phyloP scores from a whole-genome alignment of 2,797 vertebrate genomes.

The Melanotaenia pygmaea region DNA sequence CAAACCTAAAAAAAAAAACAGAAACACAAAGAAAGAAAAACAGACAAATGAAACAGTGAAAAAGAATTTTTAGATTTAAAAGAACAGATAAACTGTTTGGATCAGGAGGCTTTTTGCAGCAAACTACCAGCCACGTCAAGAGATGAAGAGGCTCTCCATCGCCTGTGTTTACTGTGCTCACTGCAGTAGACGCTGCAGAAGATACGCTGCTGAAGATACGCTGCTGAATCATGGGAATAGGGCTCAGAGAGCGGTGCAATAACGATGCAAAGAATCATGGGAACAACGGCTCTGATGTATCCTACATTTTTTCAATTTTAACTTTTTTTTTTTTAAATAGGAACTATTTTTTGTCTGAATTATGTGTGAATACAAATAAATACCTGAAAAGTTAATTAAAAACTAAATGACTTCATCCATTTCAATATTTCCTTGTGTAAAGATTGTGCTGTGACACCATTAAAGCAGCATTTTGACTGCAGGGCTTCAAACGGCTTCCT shows the following conservation, averaged over 20 bases:
- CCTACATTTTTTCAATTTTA: background rate
- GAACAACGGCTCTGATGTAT: background rate
- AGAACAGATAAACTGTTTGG: background rate
- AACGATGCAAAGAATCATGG: background rate
- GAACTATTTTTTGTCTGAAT: background rate
- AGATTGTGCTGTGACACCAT: too few relatives aligned
- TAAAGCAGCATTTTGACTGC: too few relatives aligned
- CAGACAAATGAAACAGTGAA: background rate
- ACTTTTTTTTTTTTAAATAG: background rate
- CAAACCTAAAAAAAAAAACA: constrained; percentile 81
- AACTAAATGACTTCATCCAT: too few relatives aligned
- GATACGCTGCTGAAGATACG: background rate
- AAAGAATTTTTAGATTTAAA: background rate
- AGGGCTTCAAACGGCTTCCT: too few relatives aligned
- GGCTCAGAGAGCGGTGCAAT: background rate
- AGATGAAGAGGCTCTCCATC: background rate
- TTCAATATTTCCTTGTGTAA: too few relatives aligned
- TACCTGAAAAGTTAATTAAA: too few relatives aligned
- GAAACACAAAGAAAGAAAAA: background rate
- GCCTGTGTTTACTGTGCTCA: background rate
- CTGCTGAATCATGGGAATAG: background rate
- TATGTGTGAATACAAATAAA: background rate
- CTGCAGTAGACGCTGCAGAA: background rate
- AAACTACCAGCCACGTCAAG: too few relatives aligned
- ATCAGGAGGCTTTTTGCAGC: too few relatives aligned